phyloP scores from a whole-genome alignment of 1,140 invertebrate genomes.

The Drosophila pandora region DNA sequence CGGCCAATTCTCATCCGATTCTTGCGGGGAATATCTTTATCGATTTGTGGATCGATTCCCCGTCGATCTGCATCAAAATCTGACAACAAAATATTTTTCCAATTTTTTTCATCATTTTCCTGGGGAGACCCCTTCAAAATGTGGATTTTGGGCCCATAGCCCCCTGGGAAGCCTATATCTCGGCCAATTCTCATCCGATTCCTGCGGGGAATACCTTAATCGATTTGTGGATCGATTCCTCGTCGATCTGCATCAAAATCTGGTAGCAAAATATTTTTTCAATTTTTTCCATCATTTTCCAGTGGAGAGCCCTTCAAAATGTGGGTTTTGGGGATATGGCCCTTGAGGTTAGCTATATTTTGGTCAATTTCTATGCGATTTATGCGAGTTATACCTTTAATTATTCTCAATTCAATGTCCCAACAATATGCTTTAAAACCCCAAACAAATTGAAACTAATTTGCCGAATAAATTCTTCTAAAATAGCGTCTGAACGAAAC shows the following conservation, averaged over 20 bases:
- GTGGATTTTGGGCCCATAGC: not conserved
- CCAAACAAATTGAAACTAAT: too few relatives aligned
- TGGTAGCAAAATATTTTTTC: not conserved
- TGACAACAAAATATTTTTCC: not conserved
- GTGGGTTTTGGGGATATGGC: too few relatives aligned
- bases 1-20: not conserved
- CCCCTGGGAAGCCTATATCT: not conserved
- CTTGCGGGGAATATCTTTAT: not conserved
- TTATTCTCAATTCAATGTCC: too few relatives aligned
- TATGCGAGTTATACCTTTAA: not conserved
- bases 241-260: not conserved
- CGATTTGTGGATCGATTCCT: not conserved
- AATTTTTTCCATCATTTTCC: not conserved
- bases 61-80: not conserved
- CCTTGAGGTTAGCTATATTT: not conserved
- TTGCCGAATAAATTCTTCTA: not conserved
- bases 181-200: not conserved
- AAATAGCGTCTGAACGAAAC: not conserved
- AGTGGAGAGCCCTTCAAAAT: too few relatives aligned
- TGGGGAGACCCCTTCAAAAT: not conserved
- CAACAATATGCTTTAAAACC: too few relatives aligned
- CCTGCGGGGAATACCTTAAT: not conserved
- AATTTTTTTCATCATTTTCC: not conserved
- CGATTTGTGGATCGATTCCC: not conserved
- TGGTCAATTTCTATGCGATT: not conserved